phyloP scores from a whole-genome alignment of 2,113 vertebrate species.

The Microtus montanus region DNA sequence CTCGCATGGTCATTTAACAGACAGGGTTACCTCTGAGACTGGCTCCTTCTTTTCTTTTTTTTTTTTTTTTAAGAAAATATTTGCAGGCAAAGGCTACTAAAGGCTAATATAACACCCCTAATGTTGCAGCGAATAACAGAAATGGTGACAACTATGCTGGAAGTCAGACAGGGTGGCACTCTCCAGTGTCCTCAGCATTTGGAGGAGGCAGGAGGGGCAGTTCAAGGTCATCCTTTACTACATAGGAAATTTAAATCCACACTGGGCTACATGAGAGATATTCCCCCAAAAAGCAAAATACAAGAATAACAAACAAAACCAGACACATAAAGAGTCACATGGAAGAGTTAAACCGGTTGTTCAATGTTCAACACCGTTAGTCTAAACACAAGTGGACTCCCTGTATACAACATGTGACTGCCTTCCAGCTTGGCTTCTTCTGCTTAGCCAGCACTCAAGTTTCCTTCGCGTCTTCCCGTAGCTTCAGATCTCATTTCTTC shows the following conservation, averaged over 20 bases:
- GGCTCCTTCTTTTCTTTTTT: too few relatives aligned
- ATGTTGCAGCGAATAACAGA: background rate
- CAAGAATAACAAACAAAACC: background rate
- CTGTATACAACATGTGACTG: background rate
- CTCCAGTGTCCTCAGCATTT: background rate
- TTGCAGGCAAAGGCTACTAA: background rate
- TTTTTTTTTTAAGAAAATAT: too few relatives aligned
- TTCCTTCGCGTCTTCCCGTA: background rate
- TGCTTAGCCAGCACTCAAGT: background rate
- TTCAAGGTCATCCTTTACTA: background rate
- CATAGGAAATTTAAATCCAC: background rate
- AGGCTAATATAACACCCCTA: background rate
- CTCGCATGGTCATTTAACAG: background rate
- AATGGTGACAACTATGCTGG: background rate
- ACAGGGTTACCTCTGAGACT: background rate
- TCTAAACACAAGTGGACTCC: background rate
- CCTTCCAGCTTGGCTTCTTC: background rate
- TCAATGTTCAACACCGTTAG: background rate
- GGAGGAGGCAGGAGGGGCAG: background rate
- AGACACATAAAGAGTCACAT: background rate
- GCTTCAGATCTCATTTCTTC: background rate
- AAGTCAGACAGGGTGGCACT: background rate
- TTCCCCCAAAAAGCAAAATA: background rate
- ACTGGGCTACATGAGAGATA: background rate
- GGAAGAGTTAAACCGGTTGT: background rate